These are phyloP conservation scores for Okamejei kenojei DNA, from an alignment of 2,797 vertebrate genomes.

Conservation along the genomic window DNA sequence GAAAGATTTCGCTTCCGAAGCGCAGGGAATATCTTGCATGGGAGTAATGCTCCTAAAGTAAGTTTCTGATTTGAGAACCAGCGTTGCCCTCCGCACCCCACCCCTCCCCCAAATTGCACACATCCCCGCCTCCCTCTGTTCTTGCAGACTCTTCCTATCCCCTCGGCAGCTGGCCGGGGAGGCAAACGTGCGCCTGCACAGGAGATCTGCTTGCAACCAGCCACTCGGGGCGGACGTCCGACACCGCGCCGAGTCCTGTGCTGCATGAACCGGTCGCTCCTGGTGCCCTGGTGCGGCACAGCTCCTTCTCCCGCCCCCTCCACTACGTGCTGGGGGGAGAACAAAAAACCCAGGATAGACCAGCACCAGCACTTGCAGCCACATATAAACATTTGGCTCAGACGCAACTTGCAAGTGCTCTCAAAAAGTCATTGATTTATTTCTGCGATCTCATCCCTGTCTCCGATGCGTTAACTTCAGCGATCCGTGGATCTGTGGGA, in stretches of 20 bases:
- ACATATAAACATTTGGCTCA: conserved; percentile 3
- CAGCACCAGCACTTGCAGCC: neutral
- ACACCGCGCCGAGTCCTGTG: neutral
- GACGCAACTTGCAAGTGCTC: conserved; percentile 16
- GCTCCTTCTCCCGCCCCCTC: neutral
- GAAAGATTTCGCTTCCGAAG: neutral
- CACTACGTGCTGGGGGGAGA: neutral
- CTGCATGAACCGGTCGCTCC: neutral
- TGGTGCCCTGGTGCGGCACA: neutral
- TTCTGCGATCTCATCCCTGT: neutral
- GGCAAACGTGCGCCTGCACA: neutral
- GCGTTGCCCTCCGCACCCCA: no score
- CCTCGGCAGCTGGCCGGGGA: neutral
- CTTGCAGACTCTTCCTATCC: neutral
- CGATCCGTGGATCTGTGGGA: neutral
- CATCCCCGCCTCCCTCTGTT: neutral
- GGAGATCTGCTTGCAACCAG: no score
- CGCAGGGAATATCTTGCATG: neutral
- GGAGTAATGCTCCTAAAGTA: neutral
- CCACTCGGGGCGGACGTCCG: neutral
- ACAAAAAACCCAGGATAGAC: neutral
- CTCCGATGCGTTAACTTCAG: neutral
- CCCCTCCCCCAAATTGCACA: no score
- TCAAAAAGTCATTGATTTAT: conserved; percentile 18
- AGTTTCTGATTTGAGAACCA: neutral